Percentiles rank a stretch among this genome's conserved stretches.
phyloP scores from a whole-genome alignment of 2,797 vertebrate genomes.

The Nyctalus aviator region DNA sequence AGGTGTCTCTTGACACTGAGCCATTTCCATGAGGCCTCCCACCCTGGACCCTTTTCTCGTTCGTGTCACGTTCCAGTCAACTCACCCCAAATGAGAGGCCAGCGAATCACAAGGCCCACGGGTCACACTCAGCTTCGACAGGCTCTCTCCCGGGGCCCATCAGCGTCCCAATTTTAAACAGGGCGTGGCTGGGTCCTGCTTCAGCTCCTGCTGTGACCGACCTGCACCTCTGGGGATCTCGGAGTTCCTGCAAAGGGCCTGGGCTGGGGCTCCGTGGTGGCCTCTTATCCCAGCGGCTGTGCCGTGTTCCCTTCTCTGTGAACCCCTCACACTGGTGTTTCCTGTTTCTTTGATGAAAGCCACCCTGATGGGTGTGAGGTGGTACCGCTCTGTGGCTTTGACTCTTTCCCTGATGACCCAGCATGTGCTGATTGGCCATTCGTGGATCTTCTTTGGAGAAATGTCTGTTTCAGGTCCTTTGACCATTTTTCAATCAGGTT shows the following conservation, averaged over 20 bases:
- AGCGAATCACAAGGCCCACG: neutral
- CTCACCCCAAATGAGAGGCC: neutral
- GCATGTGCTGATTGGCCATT: neutral
- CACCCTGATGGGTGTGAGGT: too few relatives aligned
- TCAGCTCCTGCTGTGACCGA: neutral
- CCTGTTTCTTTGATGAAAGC: neutral
- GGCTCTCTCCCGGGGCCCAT: too few relatives aligned
- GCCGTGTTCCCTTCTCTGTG: neutral
- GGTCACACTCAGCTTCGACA: neutral
- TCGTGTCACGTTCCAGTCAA: neutral
- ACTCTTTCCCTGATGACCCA: neutral
- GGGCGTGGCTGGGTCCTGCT: neutral
- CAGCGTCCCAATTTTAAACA: neutral
- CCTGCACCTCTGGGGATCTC: neutral
- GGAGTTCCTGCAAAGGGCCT: neutral
- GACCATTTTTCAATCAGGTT: neutral
- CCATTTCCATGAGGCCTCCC: neutral
- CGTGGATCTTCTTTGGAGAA: neutral
- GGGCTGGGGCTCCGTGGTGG: neutral
- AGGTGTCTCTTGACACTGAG: rapidly evolving
- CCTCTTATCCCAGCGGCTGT: neutral
- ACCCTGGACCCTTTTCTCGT: neutral
- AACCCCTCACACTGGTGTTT: neutral
- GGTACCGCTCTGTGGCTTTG: neutral
- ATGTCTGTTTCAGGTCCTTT: neutral